phyloP scores from a whole-genome alignment of 1,140 invertebrate species.

The Trachelipus rathkii region DNA sequence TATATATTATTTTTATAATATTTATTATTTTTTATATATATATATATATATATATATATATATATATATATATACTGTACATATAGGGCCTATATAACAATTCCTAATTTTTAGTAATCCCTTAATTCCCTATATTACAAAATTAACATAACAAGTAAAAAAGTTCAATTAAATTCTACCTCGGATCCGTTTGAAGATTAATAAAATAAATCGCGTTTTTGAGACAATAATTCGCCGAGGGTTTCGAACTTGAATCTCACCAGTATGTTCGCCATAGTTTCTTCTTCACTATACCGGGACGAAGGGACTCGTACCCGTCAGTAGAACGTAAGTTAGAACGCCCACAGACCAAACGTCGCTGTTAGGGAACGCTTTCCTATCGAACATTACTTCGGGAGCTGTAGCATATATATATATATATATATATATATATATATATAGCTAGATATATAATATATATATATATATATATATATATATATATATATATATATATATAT shows the following conservation, averaged over 20 bases:
- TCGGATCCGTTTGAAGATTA: slow-evolving; percentile 89
- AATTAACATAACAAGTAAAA: too few relatives aligned
- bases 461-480: too few relatives aligned
- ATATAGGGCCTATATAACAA: too few relatives aligned
- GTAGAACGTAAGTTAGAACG: slow-evolving; percentile 84
- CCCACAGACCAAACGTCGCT: slow-evolving; percentile 96
- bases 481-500: too few relatives aligned
- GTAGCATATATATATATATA: slow-evolving; percentile 46
- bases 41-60: too few relatives aligned
- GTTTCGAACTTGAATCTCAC: slow-evolving; percentile 91
- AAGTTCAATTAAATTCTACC: slow-evolving; percentile 51
- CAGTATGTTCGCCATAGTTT: slow-evolving; percentile 89
- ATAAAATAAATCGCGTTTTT: slow-evolving; percentile 92
- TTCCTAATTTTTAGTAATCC: too few relatives aligned
- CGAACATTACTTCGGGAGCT: slow-evolving; percentile 88
- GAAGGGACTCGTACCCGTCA: slow-evolving; percentile 92
- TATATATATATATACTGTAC: too few relatives aligned
- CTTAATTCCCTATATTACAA: too few relatives aligned
- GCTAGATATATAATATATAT: too few relatives aligned
- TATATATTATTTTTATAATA: too few relatives aligned
- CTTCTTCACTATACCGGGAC: slow-evolving; percentile 70
- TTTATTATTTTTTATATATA: too few relatives aligned
- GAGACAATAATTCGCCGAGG: slow-evolving; percentile 88
- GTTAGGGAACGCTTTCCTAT: slow-evolving; percentile 76
- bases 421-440: too few relatives aligned